Evolutionary conservation across 2,797 vertebrate species (phyloP).

Genomic region (Sebastes cheni): DNA sequence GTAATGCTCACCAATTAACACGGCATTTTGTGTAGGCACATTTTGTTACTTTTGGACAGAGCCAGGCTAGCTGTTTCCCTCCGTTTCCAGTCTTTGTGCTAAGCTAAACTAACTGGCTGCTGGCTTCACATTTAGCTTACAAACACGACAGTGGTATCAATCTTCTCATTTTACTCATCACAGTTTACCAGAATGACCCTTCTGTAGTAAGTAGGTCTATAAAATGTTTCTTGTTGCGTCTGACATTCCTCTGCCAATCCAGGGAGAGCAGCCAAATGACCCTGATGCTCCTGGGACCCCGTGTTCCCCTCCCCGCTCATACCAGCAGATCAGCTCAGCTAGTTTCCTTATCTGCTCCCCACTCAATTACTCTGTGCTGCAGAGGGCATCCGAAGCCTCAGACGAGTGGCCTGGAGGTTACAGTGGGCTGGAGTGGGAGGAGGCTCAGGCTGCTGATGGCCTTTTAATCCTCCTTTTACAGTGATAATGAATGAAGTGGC

Average conservation of each 20-base stretch:
- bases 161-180: neutral
- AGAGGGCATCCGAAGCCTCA: slow-evolving; percentile 69
- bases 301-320: slow-evolving; percentile 56
- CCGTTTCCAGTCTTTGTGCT: neutral
- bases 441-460: slow-evolving; percentile 56
- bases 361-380: slow-evolving; percentile 77
- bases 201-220: slow-evolving; percentile 34
- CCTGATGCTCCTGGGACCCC: slow-evolving; percentile 67
- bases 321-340: slow-evolving; percentile 75
- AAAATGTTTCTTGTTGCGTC: slow-evolving; percentile 60
- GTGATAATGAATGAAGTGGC: slow-evolving; percentile 51
- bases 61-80: neutral
- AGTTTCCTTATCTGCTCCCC: slow-evolving; percentile 80
- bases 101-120: neutral
- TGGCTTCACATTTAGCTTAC: neutral
- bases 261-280: slow-evolving; percentile 72
- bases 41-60: neutral
- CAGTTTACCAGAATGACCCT: neutral
- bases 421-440: slow-evolving; percentile 59
- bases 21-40: too few species aligned
- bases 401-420: slow-evolving; percentile 68
- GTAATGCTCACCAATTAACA: neutral
- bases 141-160: neutral
- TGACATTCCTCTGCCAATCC: slow-evolving; percentile 73
- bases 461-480: slow-evolving; percentile 64